These are phyloP conservation scores for Serranus cabrilla DNA, from an alignment of 2,797 vertebrate species.

Conservation along the genomic window DNA sequence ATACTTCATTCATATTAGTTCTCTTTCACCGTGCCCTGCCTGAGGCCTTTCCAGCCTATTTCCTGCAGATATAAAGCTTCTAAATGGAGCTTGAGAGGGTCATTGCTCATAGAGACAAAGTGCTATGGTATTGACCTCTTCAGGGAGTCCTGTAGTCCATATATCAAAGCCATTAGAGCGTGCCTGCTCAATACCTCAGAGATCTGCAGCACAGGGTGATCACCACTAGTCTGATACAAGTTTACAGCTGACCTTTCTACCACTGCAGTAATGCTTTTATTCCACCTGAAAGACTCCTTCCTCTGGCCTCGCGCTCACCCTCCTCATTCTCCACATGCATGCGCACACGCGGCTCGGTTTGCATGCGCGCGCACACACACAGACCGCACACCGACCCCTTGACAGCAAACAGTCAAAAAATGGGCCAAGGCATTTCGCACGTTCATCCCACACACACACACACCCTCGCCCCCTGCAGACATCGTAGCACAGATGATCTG, in stretches of 20 bases:
- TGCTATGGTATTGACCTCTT: conserved; percentile 87
- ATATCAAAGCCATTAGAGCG: conserved; percentile 86
- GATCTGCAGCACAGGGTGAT: conserved; percentile 86
- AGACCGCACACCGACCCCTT: conserved; percentile 54
- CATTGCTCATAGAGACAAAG: conserved; percentile 87
- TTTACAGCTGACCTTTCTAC: conserved; percentile 89
- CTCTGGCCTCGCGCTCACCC: conserved; percentile 71
- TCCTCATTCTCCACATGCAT: conserved; percentile 29
- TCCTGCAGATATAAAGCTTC: conserved; percentile 85
- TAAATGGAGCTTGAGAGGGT: conserved; percentile 87
- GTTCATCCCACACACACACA: conserved; percentile 44
- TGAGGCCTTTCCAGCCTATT: conserved; percentile 83
- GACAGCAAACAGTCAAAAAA: conserved; percentile 62
- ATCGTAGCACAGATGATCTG: conserved; percentile 49
- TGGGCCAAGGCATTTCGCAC: conserved; percentile 44
- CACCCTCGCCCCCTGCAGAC: conserved; percentile 28
- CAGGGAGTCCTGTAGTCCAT: conserved; percentile 85
- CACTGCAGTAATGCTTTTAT: conserved; percentile 85
- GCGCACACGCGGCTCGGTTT: conserved; percentile 10
- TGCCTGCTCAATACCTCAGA: conserved; percentile 87
- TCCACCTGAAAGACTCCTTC: conserved; percentile 80
- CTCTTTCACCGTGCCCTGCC: conserved; percentile 66
- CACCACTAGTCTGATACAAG: conserved; percentile 85
- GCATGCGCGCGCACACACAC: background rate
- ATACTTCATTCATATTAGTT: conserved; percentile 80